Percentiles rank a stretch among this genome's conserved stretches.
Conservation (phyloP, 2,113 vertebrate genomes). For the Nansenia antarctica region DNA sequence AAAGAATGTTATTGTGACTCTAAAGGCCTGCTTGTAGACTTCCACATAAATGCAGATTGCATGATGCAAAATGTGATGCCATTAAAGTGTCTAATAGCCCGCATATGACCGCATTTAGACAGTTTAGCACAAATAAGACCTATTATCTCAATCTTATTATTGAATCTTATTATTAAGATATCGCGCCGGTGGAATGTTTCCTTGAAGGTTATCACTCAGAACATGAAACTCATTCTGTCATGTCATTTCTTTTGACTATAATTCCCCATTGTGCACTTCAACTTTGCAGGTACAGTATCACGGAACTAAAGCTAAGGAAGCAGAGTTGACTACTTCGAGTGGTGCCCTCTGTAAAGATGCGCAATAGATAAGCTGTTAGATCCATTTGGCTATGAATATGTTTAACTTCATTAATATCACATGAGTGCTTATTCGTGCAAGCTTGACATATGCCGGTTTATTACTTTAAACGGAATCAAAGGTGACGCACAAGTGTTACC, state of each 20-base stretch:
- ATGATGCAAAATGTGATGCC: not conserved
- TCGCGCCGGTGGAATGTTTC: no score
- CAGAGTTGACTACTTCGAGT: no score
- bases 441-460: not conserved
- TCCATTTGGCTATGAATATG: slow-evolving; percentile 49
- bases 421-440: slow-evolving; percentile 20
- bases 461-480: not conserved
- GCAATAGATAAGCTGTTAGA: slow-evolving; percentile 47
- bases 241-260: not conserved
- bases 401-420: slow-evolving; percentile 50
- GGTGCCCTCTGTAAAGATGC: slow-evolving; percentile 1
- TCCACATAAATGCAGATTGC: not conserved
- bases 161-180: no score
- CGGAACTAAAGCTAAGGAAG: not conserved
- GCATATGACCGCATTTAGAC: no score
- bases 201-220: no score
- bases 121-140: no score
- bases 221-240: not conserved
- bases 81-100: no score
- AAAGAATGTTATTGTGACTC: no score
- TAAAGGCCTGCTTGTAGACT: no score
- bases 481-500: slow-evolving; percentile 1
- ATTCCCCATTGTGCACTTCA: no score
- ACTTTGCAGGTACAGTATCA: not conserved
- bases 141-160: no score